Evolutionary conservation across 2,797 vertebrate genomes (phyloP), one percentile per base, ranked within the genome.

Genomic region (Sitta carolinensis): DNA sequence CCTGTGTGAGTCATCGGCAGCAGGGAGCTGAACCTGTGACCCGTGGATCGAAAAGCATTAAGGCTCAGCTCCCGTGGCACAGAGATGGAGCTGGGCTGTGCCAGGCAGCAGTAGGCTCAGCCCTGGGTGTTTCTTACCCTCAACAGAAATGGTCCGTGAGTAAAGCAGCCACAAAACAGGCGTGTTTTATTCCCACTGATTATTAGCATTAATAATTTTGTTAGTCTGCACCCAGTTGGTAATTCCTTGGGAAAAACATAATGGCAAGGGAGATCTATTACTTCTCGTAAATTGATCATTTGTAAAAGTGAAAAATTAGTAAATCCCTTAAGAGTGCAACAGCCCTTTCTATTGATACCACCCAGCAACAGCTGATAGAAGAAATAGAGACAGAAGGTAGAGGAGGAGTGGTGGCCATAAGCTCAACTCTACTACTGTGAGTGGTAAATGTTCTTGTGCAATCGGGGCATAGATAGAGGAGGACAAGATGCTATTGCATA

Each of bases 1-100:
- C 94, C 95, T 87, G 83, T 8, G 23, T 94, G 94, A 96, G 91
- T 97, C 95, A 96, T 74, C 48, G 0, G 57, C 96, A 89, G 95
- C 78, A 86, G 93, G 77, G 90, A 94, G 90, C 90, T 95, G 94
- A 96, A 94, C 95, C 93, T 89, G 83, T 93, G 93, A 94, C 91
- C 91, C 6, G 0, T 1, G 73, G 75, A 86, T 81, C 80, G 89
- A 48, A 94, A 94, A 84, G 78, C 94, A 64, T 92, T 79, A 88
- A 70, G 63, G 74, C 88, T 91, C n/a, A 3, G 27, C 88, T 93
- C 90, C 80, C 0, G 4, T 23, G 57, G 57, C 36, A 4, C 58
- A 61, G 84, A 40, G 36, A 68, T 42, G 73, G 58, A 69, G 80
- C 55, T 90, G 22, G 45, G 69, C 70, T 32, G 80, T 38, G 23